phyloP scores from a whole-genome alignment of 2,113 vertebrate species.

The Gavialis gangeticus region DNA sequence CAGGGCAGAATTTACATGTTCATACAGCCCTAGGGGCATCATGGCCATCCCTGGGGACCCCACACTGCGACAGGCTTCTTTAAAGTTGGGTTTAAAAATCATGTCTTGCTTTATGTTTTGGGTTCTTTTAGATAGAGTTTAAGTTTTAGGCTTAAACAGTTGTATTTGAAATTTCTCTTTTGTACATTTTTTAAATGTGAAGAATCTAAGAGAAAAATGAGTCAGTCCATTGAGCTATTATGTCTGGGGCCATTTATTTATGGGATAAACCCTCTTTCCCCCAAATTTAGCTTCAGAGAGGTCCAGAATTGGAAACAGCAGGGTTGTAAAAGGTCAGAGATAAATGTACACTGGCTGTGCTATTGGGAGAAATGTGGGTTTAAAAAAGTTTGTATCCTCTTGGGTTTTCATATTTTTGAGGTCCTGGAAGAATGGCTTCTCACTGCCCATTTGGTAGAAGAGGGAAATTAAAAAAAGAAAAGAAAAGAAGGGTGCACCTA shows the following conservation, averaged over 20 bases:
- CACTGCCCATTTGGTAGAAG: slow-evolving; percentile 43
- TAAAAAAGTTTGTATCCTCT: slow-evolving; percentile 8
- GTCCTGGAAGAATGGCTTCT: slow-evolving; percentile 36
- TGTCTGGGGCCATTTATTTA: neutral
- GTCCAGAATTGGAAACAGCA: slow-evolving; percentile 3
- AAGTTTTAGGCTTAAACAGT: neutral
- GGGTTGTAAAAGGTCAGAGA: slow-evolving; percentile 25
- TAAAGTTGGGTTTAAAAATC: neutral
- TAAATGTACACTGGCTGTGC: neutral
- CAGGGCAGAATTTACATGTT: no score
- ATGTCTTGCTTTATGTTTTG: neutral
- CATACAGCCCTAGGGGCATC: no score
- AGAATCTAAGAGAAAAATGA: slow-evolving; percentile 29
- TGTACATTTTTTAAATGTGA: slow-evolving; percentile 1
- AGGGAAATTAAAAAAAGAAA: slow-evolving; percentile 33
- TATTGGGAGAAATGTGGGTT: neutral
- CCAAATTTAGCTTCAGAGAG: neutral
- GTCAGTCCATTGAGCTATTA: slow-evolving; percentile 8
- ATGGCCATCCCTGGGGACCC: no score
- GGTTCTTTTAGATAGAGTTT: neutral
- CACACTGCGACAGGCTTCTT: neutral
- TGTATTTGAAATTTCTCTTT: neutral
- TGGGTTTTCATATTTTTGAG: neutral
- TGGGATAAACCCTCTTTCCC: slow-evolving; percentile 44
- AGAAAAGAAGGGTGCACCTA: slow-evolving; percentile 17